Evolutionary conservation across 2,888 invertebrate species (phyloP), one percentile per base, ranked within the genome.

Genomic region (Cyaniris semiargus): DNA sequence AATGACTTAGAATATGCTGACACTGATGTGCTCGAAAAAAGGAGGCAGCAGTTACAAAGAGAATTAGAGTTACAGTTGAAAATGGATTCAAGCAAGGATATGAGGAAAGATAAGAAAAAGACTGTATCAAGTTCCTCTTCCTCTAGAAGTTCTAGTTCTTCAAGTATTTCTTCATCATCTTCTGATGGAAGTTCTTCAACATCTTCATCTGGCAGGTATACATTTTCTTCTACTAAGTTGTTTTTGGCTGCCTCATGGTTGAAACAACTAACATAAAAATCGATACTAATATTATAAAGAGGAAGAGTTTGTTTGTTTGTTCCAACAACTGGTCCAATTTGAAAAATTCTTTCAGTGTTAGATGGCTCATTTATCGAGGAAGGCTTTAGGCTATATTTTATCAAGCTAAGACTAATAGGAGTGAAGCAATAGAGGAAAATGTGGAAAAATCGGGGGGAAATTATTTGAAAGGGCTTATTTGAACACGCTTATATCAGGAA

Each of bases 1-100:
- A 96, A 96, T 86, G 96, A 96, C 91, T 89, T 97, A 90, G 97
- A 97, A 88, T 96, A 96, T 93, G 97, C 96, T 81, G 97, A 97
- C 90, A 96, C 97, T 80, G 96, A 97, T 87, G 96, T 96, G 81
- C 93, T 97, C 85, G 97, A 97, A 89, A 96, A 96, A 88, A 95
- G 97, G 83, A 94, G 97, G 80, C 96, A 95, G 86, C 95, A 97
- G 86, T 92, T 97, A 85, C 96, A 97, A 87, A 94, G 96, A 84
- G 97, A 97, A 93, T 92, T 97, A 88, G 97, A 96, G 87, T 90
- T 97, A 86, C 97, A 96, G 91, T 93, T 96, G 94, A 96, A 96
- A 94, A 96, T 96, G 94, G 97, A 96, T 85, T 95, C 93, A 81
- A 86, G 85, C 83, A 96, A 96, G 87, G 95, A 96, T 83, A 94